Conservation (phyloP, 2,113 vertebrate genomes). For the Solea senegalensis region DNA sequence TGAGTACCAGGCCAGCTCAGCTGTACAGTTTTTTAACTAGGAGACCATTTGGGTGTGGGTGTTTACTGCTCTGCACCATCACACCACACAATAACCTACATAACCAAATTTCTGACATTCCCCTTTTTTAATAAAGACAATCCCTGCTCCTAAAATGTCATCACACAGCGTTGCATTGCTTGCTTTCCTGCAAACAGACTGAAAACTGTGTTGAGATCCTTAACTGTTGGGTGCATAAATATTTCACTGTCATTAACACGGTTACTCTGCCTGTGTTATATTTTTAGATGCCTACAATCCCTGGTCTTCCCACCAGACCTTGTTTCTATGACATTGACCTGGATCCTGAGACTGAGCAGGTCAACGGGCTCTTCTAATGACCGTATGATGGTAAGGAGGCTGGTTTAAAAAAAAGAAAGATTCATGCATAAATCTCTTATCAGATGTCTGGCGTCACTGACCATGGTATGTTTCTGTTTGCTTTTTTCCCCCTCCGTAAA, state of each 20-base stretch:
- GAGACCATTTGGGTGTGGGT: not conserved
- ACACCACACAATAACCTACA: not conserved
- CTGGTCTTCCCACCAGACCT: conserved; percentile 95
- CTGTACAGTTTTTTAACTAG: not conserved
- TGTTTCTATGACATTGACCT: conserved; percentile 99
- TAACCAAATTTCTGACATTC: too few relatives aligned
- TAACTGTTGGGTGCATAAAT: too few relatives aligned
- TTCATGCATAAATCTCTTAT: not conserved
- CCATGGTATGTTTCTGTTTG: not conserved
- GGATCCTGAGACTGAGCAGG: conserved; percentile 88
- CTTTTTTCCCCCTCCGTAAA: not conserved
- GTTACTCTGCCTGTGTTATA: not conserved
- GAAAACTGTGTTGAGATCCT: too few relatives aligned
- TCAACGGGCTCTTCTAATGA: conserved; percentile 91
- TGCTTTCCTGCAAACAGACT: too few relatives aligned
- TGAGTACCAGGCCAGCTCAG: not conserved
- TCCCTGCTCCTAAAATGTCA: too few relatives aligned
- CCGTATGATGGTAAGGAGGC: conserved; percentile 3
- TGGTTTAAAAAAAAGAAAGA: not conserved
- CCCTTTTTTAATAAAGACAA: not conserved
- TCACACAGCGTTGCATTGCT: too few relatives aligned
- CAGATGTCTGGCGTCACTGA: not conserved
- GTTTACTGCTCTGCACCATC: not conserved
- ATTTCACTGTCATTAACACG: not conserved
- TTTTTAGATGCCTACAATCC: conserved; percentile 96